These are phyloP conservation scores for Nymphalis io DNA, from an alignment of 1,140 invertebrate genomes.

Conservation along the genomic window DNA sequence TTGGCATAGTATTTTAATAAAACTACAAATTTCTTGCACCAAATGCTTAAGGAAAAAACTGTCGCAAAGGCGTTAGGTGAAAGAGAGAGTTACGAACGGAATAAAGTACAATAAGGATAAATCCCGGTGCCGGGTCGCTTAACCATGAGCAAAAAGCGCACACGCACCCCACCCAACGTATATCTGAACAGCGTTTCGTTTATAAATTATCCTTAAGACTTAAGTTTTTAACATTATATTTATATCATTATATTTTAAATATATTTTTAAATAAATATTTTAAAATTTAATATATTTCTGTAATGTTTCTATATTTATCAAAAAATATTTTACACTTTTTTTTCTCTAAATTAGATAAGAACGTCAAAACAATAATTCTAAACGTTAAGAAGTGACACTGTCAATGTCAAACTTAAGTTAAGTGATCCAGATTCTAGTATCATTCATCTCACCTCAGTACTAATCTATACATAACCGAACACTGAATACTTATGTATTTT, in stretches of 20 bases:
- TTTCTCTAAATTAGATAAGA: too few species aligned
- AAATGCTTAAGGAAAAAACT: slow-evolving; percentile 48
- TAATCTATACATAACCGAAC: not conserved
- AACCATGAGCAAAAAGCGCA: slow-evolving; percentile 69
- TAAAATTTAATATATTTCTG: too few species aligned
- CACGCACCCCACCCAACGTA: slow-evolving; percentile 68
- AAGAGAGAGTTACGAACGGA: slow-evolving; percentile 67
- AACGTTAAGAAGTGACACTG: not conserved
- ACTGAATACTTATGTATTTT: too few species aligned
- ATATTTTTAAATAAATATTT: too few species aligned
- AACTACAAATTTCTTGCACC: slow-evolving; percentile 39
- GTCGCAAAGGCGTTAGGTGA: slow-evolving; percentile 54
- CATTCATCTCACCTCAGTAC: not conserved
- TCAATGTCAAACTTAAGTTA: not conserved
- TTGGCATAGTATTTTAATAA: slow-evolving; percentile 51
- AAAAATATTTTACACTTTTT: too few species aligned
- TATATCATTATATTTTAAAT: too few species aligned
- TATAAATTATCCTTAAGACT: slow-evolving; percentile 11
- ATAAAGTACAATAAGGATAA: slow-evolving; percentile 70
- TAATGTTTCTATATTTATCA: too few species aligned
- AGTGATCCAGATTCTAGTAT: too few species aligned
- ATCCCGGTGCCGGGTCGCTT: slow-evolving; percentile 60
- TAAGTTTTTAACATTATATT: not conserved
- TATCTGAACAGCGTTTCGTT: slow-evolving; percentile 43
- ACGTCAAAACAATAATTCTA: not conserved